Conservation (phyloP, 2,113 vertebrate species). For the Sphyrna mokarran region DNA sequence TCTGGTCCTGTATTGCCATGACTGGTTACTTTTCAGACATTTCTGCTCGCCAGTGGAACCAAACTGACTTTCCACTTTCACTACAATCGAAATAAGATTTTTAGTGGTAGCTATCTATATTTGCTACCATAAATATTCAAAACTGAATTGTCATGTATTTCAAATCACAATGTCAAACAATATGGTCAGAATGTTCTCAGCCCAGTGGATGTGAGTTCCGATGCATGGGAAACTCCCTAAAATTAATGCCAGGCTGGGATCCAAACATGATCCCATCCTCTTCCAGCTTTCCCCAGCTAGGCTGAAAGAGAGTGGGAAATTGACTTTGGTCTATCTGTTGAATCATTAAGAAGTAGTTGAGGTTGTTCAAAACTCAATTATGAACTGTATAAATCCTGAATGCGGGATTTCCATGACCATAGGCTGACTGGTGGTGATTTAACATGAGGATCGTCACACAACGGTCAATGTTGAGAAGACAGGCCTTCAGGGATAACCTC, state of each 20-base stretch:
- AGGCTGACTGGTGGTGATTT: no score
- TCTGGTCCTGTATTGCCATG: not conserved
- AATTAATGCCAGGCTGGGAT: not conserved
- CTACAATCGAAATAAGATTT: not conserved
- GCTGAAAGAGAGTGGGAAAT: not conserved
- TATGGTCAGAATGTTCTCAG: not conserved
- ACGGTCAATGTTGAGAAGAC: no score
- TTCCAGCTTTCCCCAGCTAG: not conserved
- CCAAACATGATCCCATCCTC: not conserved
- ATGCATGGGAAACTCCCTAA: not conserved
- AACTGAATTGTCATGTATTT: not conserved
- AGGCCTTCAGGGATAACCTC: no score
- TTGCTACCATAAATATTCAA: not conserved
- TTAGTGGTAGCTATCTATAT: not conserved
- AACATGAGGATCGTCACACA: no score
- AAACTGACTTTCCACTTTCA: not conserved
- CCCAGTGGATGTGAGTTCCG: not conserved
- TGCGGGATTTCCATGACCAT: not conserved
- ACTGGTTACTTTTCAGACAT: not conserved
- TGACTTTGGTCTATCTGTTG: not conserved
- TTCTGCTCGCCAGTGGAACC: not conserved
- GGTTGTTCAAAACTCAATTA: not conserved
- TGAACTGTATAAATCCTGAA: not conserved
- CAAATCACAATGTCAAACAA: not conserved
- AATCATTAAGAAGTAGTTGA: not conserved